A percentile compares a stretch with the other conserved stretches of the same genome.
Evolutionary conservation across 2,113 vertebrate genomes (phyloP).

Genomic region (Alosa alosa): DNA sequence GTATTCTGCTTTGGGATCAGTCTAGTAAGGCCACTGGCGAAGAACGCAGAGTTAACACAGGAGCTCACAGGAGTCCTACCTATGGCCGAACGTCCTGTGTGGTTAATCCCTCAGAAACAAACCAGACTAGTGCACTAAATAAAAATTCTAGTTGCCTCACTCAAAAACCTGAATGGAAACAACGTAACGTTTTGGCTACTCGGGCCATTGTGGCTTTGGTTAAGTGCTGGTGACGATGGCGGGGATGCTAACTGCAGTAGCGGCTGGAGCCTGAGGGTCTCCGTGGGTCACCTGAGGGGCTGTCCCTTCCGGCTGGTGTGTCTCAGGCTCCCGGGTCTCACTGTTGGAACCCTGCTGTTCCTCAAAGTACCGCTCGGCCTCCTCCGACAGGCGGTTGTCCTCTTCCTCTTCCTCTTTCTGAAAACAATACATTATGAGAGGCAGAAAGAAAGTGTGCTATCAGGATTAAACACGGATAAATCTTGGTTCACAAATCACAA

Average conservation of each 20-base stretch:
- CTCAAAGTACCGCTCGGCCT: constrained; percentile 79
- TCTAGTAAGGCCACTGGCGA: constrained; percentile 44
- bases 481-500: not conserved
- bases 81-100: not conserved
- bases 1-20: not conserved
- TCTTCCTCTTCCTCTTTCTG: constrained; percentile 87
- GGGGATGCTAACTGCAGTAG: constrained; percentile 54
- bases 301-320: constrained; percentile 66
- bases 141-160: not conserved
- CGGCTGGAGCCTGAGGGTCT: constrained; percentile 53
- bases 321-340: constrained; percentile 58
- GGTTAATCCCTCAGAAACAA: constrained; percentile 19
- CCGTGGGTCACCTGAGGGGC: constrained; percentile 70
- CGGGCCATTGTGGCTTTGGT: constrained; percentile 15
- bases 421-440: not conserved
- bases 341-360: constrained; percentile 66
- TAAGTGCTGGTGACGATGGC: constrained; percentile 69
- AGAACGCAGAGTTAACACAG: constrained; percentile 25
- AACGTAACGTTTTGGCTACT: not conserved
- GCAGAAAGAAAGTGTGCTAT: not conserved
- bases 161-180: not conserved
- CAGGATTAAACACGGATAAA: not conserved
- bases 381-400: constrained; percentile 86
- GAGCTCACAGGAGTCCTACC: constrained; percentile 2
- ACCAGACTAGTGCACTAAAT: constrained; percentile 1